Evolutionary conservation across 1,140 invertebrate species (phyloP).

Genomic region (Aphelinus certus): DNA sequence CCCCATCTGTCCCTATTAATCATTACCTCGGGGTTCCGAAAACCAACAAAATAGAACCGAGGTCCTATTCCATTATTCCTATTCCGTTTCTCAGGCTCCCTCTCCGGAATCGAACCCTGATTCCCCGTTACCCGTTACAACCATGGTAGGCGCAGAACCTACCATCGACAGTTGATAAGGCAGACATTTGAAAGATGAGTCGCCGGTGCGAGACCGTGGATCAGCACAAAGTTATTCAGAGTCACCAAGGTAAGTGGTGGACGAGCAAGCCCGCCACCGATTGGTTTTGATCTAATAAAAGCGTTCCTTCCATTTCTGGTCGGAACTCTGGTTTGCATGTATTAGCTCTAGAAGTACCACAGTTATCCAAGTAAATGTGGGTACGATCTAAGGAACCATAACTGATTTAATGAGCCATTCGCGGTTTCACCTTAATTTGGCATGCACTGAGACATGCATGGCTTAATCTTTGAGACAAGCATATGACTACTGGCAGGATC

Average conservation of each 20-base stretch:
- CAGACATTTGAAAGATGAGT: constrained; percentile 88
- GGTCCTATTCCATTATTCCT: too few relatives aligned
- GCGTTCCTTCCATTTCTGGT: constrained; percentile 74
- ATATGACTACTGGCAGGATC: constrained; percentile 81
- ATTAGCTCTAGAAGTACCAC: constrained; percentile 82
- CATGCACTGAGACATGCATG: constrained; percentile 82
- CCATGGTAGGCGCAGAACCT: constrained; percentile 74
- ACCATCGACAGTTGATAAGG: constrained; percentile 82
- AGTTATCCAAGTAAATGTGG: constrained; percentile 76
- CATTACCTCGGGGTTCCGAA: constrained; percentile 75
- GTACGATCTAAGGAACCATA: constrained; percentile 64
- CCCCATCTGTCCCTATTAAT: constrained; percentile 80
- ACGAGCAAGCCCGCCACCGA: constrained; percentile 56
- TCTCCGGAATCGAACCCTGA: constrained; percentile 72
- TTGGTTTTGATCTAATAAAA: constrained; percentile 81
- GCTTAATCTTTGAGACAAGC: constrained; percentile 83
- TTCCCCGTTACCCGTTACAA: constrained; percentile 81
- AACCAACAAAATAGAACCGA: too few relatives aligned
- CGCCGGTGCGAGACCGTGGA: constrained; percentile 78
- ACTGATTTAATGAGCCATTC: constrained; percentile 84
- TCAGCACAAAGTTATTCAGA: constrained; percentile 58
- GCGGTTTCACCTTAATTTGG: constrained; percentile 78
- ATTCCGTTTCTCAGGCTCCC: neutral
- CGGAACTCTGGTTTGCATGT: constrained; percentile 76
- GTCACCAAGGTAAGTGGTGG: too few relatives aligned